Evolutionary conservation across 2,113 vertebrate genomes (phyloP).

Genomic region (Varanus salvator): DNA sequence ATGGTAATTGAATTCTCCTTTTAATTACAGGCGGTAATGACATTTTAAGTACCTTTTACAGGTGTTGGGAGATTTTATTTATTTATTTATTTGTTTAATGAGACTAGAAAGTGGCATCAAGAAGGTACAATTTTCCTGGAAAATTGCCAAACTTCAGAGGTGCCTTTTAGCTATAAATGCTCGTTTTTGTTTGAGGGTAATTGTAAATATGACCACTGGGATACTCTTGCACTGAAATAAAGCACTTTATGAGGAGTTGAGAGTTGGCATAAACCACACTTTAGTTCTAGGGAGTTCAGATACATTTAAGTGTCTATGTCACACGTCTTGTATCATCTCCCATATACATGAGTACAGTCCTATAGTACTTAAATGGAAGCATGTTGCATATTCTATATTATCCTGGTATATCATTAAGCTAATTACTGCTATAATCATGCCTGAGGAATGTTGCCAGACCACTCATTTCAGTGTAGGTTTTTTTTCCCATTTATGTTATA

Average conservation of each 20-base stretch:
- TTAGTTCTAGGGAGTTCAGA: conserved; percentile 27
- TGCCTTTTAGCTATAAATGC: conserved; percentile 76
- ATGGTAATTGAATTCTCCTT: conserved; percentile 74
- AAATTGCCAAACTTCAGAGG: conserved; percentile 67
- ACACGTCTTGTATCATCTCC: background rate
- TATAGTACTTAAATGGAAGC: too few relatives aligned
- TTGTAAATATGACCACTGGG: conserved; percentile 71
- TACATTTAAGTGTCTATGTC: conserved; percentile 12
- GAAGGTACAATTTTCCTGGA: conserved; percentile 70
- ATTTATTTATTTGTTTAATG: conserved; percentile 40
- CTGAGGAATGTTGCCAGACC: too few relatives aligned
- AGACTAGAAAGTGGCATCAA: conserved; percentile 72
- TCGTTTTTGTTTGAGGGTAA: conserved; percentile 69
- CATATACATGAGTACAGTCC: background rate
- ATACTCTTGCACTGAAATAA: conserved; percentile 49
- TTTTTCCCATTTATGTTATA: too few relatives aligned
- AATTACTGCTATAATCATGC: too few relatives aligned
- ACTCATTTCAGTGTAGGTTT: too few relatives aligned
- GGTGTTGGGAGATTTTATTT: conserved; percentile 59
- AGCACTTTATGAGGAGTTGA: conserved; percentile 28
- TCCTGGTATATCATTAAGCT: too few relatives aligned
- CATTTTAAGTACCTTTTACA: conserved; percentile 80
- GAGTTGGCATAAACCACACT: conserved; percentile 28
- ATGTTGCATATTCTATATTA: too few relatives aligned
- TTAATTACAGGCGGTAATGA: conserved; percentile 81